Percentiles rank a stretch among this genome's conserved stretches.
These are phyloP conservation scores for Orthonevra nobilis DNA, from an alignment of 2,888 invertebrate genomes.

Conservation along the genomic window DNA sequence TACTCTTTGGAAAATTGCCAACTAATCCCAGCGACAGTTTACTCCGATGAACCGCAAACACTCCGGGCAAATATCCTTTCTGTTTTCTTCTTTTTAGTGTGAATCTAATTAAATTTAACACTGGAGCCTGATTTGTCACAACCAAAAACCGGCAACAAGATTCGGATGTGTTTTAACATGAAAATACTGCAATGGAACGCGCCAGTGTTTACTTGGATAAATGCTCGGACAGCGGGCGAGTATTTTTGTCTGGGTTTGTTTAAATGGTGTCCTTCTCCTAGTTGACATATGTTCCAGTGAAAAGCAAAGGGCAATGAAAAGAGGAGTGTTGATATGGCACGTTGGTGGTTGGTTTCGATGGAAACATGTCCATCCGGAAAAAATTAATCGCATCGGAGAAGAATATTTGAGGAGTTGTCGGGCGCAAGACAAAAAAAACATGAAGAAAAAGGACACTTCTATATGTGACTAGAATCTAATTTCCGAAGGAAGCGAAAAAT, in stretches of 20 bases:
- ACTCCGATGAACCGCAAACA: slow-evolving; percentile 62
- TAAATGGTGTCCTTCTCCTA: slow-evolving; percentile 43
- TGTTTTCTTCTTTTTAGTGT: slow-evolving; percentile 31
- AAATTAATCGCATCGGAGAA: slow-evolving; percentile 60
- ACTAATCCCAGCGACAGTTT: slow-evolving; percentile 59
- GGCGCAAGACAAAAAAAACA: slow-evolving; percentile 3
- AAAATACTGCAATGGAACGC: slow-evolving; percentile 33
- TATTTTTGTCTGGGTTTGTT: slow-evolving; percentile 54
- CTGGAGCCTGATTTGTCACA: slow-evolving; percentile 62
- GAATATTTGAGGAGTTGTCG: slow-evolving; percentile 41
- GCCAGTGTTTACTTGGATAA: slow-evolving; percentile 48
- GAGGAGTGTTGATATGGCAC: slow-evolving; percentile 15
- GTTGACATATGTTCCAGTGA: slow-evolving; percentile 42
- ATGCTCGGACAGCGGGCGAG: slow-evolving; percentile 33
- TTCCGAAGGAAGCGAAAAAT: slow-evolving; percentile 44
- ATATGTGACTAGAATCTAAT: slow-evolving; percentile 70
- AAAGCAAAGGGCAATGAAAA: background rate
- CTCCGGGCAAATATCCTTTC: slow-evolving; percentile 50
- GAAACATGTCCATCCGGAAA: slow-evolving; percentile 63
- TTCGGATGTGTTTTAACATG: background rate
- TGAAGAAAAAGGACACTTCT: slow-evolving; percentile 43
- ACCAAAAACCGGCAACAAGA: slow-evolving; percentile 29
- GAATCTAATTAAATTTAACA: slow-evolving; percentile 68
- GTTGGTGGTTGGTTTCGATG: slow-evolving; percentile 51
- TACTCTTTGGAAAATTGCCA: slow-evolving; percentile 41